These are phyloP conservation scores for Drosophila mimetica DNA, from an alignment of 2,888 invertebrate genomes.

Conservation along the genomic window DNA sequence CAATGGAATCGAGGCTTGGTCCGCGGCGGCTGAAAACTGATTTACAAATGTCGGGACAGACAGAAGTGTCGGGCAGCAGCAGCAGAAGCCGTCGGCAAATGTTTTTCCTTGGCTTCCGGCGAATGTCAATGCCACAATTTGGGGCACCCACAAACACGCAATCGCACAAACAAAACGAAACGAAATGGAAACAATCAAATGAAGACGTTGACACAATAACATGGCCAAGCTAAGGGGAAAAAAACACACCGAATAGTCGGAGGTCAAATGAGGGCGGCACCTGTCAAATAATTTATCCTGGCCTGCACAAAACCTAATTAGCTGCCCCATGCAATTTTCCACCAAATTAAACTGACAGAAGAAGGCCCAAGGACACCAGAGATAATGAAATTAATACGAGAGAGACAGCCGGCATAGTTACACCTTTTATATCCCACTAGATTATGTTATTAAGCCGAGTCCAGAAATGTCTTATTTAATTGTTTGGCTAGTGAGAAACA, in stretches of 20 bases:
- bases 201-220: constrained; percentile 55
- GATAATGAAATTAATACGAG: constrained; percentile 27
- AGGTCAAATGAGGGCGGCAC: constrained; percentile 53
- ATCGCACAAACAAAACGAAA: constrained; percentile 14
- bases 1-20: constrained; percentile 33
- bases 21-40: constrained; percentile 50
- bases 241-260: background rate
- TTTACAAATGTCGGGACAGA: constrained; percentile 60
- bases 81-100: constrained; percentile 68
- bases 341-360: constrained; percentile 67
- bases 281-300: constrained; percentile 68
- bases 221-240: constrained; percentile 1
- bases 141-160: constrained; percentile 51
- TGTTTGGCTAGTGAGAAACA: constrained; percentile 4
- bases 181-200: constrained; percentile 43
- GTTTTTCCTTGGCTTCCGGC: constrained; percentile 78
- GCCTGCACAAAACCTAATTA: constrained; percentile 65
- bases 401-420: constrained; percentile 17
- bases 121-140: constrained; percentile 77
- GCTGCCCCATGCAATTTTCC: constrained; percentile 71
- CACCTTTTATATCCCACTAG: constrained; percentile 33
- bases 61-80: constrained; percentile 26
- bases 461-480: constrained; percentile 4
- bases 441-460: constrained; percentile 26
- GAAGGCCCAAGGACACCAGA: constrained; percentile 18